Percentiles rank a stretch among this genome's conserved stretches.
Conservation (phyloP, 2,888 invertebrate species). For the Leucophora obtusa region DNA sequence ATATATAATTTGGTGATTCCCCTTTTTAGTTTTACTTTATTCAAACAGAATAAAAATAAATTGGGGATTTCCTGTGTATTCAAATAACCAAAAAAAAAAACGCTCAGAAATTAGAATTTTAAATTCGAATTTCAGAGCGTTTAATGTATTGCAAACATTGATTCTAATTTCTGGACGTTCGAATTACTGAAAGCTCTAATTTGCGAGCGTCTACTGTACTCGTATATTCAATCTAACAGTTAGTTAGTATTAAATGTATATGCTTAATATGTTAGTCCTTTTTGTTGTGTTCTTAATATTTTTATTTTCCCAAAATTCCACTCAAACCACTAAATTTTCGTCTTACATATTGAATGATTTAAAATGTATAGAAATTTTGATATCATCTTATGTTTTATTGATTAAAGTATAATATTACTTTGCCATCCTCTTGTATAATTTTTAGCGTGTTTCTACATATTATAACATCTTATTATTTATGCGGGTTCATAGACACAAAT, state of each 20-base stretch:
- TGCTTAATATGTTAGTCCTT: background rate
- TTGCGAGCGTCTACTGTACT: background rate
- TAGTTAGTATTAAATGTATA: background rate
- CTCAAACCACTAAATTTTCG: background rate
- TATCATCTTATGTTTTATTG: conserved; percentile 16
- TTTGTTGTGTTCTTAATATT: background rate
- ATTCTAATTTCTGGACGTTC: no score
- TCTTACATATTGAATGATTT: background rate
- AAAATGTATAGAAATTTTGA: background rate
- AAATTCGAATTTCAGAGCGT: no score
- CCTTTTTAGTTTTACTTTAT: no score
- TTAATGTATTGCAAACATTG: no score
- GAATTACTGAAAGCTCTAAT: no score
- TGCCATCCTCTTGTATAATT: background rate
- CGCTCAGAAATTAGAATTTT: no score
- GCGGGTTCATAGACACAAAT: background rate
- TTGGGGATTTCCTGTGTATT: no score
- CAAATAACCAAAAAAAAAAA: no score
- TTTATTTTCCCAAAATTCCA: background rate
- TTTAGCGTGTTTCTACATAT: background rate
- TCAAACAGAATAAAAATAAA: no score
- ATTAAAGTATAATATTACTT: conserved; percentile 33
- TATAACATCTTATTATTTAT: background rate
- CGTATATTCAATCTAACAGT: conserved; percentile 27
- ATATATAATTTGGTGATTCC: no score